Percentiles rank a stretch among this genome's conserved stretches.
Conservation (phyloP, 1,140 invertebrate species). For the Xylocopa sonorina region DNA sequence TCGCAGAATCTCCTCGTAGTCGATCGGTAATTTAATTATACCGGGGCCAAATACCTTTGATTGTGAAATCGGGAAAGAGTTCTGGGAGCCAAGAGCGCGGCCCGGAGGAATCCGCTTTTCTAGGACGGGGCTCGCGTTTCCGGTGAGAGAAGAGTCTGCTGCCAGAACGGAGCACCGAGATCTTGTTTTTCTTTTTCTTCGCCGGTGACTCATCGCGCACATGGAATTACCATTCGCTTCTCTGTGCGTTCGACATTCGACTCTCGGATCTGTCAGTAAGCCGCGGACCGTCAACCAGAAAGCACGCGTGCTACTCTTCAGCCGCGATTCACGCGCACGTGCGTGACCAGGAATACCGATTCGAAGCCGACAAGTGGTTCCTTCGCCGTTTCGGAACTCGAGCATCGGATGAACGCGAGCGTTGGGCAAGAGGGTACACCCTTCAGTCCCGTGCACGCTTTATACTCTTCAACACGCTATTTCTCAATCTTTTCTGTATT, state of each 20-base stretch:
- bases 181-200: slow-evolving; percentile 39
- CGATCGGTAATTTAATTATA: neutral
- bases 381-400: neutral
- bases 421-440: neutral
- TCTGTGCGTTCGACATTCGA: slow-evolving; percentile 37
- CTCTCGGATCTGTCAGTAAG: slow-evolving; percentile 55
- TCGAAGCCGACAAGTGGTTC: neutral
- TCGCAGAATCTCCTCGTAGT: neutral
- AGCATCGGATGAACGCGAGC: neutral
- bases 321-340: slow-evolving; percentile 32
- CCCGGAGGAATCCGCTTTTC: slow-evolving; percentile 19
- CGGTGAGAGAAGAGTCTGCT: slow-evolving; percentile 19
- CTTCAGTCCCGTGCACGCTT: neutral
- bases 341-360: slow-evolving; percentile 26
- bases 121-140: slow-evolving; percentile 19
- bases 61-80: neutral
- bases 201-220: slow-evolving; percentile 50
- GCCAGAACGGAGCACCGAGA: neutral
- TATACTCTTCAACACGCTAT: neutral
- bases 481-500: neutral
- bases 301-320: slow-evolving; percentile 40
- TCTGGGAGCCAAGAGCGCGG: neutral
- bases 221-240: slow-evolving; percentile 54
- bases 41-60: neutral
- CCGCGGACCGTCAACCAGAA: slow-evolving; percentile 39